Base-by-base conservation (phyloP, 2,888 invertebrate species). In the Abrostola triplasia region DNA sequence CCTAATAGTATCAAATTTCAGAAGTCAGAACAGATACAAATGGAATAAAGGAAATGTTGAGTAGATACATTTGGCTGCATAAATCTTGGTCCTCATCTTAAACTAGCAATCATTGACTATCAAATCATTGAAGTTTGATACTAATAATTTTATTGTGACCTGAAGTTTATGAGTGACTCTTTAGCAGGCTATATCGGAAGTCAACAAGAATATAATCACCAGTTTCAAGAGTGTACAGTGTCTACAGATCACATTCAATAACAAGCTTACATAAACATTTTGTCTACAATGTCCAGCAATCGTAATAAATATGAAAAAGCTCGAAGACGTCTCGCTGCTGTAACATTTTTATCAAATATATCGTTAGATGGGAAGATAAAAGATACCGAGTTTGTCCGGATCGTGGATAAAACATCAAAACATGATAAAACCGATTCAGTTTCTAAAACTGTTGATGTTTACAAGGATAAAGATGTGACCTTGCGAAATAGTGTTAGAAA, bases 331-430 rank as follows among this genome's bases (percentile, higher is more conserved):
- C 96, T 98, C 83, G 98, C 98, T 87, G 99, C 99, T 80, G 96
- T 98, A 85, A 97, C 98, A 86, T 99, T 99, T 95, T 95, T 99
- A 81, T 97, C 98, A 59, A 99, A 99, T 94, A 99, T 99, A 88
- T 98, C 99, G 72, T 95, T 99, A 73, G 98, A 99, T 95, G 99
- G 99, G 77, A 97, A 97, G 81, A 97, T 97, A 91, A 96, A 96
- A 87, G 97, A 97, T 88, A 96, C 96, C 67, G 96, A 90, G 73
- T 70, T 90, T 65, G 79, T 84, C 60, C 87, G 89, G 67, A 75
- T 87, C 71, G 76, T 82, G 42, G 88, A 88, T 77, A 88, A 88
- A 70, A 67, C 83, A 41, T 69, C 77, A 13, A 88, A 84, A 70
- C 77, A 72, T 76, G 91, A 91, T 72, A 88, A 84, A 82, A 79